A percentile compares a stretch with the other conserved stretches of the same genome.
Evolutionary conservation across 2,888 invertebrate species (phyloP).

Genomic region (Ceriagrion tenellum): DNA sequence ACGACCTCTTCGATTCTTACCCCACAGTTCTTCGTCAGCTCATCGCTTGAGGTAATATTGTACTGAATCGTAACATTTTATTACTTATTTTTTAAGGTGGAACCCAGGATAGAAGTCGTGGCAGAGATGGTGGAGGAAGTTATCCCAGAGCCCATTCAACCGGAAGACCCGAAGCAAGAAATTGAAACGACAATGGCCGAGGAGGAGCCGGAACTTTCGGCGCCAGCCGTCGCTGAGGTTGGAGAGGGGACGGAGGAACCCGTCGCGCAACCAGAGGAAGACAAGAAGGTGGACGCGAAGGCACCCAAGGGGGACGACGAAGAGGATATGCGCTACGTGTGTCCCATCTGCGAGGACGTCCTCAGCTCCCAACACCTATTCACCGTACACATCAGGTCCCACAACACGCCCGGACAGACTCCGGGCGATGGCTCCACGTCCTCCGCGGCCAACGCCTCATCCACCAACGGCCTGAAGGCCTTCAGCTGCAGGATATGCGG

Average conservation of each 20-base stretch:
- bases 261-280: background rate
- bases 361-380: slow-evolving; percentile 84
- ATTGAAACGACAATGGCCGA: background rate
- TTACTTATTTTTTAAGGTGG: background rate
- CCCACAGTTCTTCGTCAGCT: background rate
- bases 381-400: slow-evolving; percentile 85
- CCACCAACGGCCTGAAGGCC: slow-evolving; percentile 76
- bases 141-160: background rate
- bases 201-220: background rate
- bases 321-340: slow-evolving; percentile 78
- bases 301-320: slow-evolving; percentile 3
- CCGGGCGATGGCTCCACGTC: background rate
- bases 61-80: background rate
- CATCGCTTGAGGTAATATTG: background rate
- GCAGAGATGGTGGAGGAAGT: background rate
- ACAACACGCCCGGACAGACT: slow-evolving; percentile 80
- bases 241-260: background rate
- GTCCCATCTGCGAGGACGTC: slow-evolving; percentile 84
- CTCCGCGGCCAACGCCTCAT: background rate
- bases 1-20: background rate
- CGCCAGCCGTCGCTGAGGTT: background rate
- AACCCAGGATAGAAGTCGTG: slow-evolving; percentile 20
- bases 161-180: background rate
- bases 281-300: background rate
- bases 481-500: slow-evolving; percentile 84